Conservation (phyloP, 2,888 invertebrate species). For the Temnothorax unifasciatus region DNA sequence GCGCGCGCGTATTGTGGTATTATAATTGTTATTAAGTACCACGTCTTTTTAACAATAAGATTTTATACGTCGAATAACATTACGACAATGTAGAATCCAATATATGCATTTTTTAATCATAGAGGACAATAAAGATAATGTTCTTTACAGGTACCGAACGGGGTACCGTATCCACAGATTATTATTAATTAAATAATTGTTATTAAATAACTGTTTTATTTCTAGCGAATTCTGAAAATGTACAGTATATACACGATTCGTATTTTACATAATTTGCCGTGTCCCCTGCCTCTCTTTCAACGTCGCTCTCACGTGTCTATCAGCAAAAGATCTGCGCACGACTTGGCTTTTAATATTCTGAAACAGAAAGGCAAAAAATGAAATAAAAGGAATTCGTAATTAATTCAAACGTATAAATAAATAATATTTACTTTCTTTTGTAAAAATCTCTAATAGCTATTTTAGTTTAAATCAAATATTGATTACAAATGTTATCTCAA, state of each 20-base stretch:
- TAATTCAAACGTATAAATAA: background rate
- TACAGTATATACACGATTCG: constrained; percentile 79
- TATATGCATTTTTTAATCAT: constrained; percentile 70
- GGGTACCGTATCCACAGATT: constrained; percentile 38
- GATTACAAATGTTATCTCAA: background rate
- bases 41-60: constrained; percentile 64
- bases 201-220: constrained; percentile 78
- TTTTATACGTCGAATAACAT: constrained; percentile 74
- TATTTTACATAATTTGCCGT: constrained; percentile 57
- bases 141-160: constrained; percentile 60
- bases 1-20: constrained; percentile 14
- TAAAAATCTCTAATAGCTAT: background rate
- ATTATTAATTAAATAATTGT: constrained; percentile 52
- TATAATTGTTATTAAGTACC: constrained; percentile 61
- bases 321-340: constrained; percentile 91
- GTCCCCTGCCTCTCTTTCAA: constrained; percentile 50
- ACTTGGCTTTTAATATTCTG: constrained; percentile 91
- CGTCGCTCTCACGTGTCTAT: constrained; percentile 87
- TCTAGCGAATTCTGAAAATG: constrained; percentile 74
- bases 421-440: background rate
- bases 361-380: constrained; percentile 80
- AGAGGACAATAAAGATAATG: constrained; percentile 75
- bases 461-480: background rate
- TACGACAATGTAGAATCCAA: constrained; percentile 64
- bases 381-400: background rate